Evolutionary conservation across 1,140 invertebrate species (phyloP), one percentile per base, ranked within the genome.

Genomic region (Macrotrachela quadricornifera): DNA sequence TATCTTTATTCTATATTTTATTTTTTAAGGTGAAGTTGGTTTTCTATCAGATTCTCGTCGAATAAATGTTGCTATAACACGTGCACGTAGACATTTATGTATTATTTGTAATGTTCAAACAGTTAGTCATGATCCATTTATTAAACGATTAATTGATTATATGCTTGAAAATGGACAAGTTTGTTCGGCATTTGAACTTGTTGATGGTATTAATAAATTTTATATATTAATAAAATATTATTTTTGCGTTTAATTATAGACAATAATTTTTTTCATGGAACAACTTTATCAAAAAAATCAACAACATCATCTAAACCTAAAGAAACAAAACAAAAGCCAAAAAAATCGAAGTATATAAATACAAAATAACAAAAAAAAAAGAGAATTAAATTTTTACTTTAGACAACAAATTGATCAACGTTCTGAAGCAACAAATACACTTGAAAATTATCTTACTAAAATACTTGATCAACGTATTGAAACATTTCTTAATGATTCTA

Each of bases 21-120:
- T n/a, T n/a, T n/a, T 36, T 56, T 13, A 46, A 68, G 69, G 69
- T 57, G 71, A 75, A 61, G 67, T 78, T 39, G 77, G 77, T n/a
- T 78, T 78, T 63, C 63, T 78, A n/a, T 64, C 71, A 6, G 76
- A 78, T 59, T 67, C 70, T 52, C 59, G 76, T 49, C 64, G 77
- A 57, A 66, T 79, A 13, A 79, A 79, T 64, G 77, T 78, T 14
- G 77, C 77, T 17, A 69, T 78, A 0, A 78, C 77, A 2, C 61
- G 77, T 58, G 77, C 77, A 6, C 64, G 72, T 54, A 62, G 76
- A 39, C 75, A 77, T 56, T 62, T 79, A 11, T 65, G 70, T 41
- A 66, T 79, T 13, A 67, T 79, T 45, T 72, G 72, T 58, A 73
- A 78, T 60, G 70, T 67, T 54, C 67, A 71, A 54, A 78, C 76